Evolutionary conservation across 2,888 invertebrate species (phyloP).

Genomic region (Lepidochitona cinerea): DNA sequence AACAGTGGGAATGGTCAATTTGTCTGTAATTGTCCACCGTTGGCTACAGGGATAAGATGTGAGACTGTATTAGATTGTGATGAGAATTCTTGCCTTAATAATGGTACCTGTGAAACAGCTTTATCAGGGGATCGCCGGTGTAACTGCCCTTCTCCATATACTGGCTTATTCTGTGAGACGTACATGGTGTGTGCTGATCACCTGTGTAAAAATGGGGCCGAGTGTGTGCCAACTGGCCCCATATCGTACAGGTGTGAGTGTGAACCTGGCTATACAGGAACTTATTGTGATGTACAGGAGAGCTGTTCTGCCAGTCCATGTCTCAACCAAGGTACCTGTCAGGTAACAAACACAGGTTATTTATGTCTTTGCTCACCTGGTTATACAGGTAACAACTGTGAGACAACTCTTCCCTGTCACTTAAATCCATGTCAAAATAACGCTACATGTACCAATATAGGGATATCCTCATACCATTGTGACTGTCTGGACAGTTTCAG

Average conservation of each 20-base stretch:
- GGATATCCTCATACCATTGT: constrained; percentile 32
- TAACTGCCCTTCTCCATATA: neutral
- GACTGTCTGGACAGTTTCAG: constrained; percentile 19
- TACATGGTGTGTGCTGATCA: neutral
- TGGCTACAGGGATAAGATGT: constrained; percentile 29
- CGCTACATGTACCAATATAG: constrained; percentile 27
- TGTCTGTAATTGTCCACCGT: neutral
- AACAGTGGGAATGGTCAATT: constrained; percentile 4
- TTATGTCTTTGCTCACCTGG: constrained; percentile 22
- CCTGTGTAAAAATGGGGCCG: constrained; percentile 18
- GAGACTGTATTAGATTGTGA: constrained; percentile 44
- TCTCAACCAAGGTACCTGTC: constrained; percentile 39
- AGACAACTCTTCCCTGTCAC: constrained; percentile 31
- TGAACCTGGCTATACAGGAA: constrained; percentile 33
- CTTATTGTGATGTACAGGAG: constrained; percentile 33
- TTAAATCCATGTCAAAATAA: constrained; percentile 36
- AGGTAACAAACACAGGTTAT: constrained; percentile 18
- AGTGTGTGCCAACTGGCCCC: constrained; percentile 18
- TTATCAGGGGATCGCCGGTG: neutral
- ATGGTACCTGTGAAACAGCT: constrained; percentile 32
- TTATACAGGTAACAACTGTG: constrained; percentile 31
- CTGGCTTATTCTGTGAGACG: constrained; percentile 22
- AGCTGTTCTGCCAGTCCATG: constrained; percentile 45
- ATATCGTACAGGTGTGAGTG: constrained; percentile 26
- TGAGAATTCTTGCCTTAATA: constrained; percentile 39